Percentiles rank a stretch among this genome's conserved stretches.
Conservation (phyloP, 2,888 invertebrate species). For the Metellina segmentata region DNA sequence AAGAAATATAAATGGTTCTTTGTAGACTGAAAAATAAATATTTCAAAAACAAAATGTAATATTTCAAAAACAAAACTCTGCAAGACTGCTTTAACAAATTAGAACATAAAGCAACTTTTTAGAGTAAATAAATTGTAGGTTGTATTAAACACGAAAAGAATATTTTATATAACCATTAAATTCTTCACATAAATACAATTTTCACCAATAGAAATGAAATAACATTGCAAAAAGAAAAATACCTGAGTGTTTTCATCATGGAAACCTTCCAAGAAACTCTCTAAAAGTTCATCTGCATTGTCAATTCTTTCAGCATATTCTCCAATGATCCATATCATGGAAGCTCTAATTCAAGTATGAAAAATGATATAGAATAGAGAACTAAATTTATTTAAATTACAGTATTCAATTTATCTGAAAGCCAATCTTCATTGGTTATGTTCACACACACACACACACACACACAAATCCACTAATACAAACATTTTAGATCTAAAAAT, state of each 20-base stretch:
- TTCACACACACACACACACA: background rate
- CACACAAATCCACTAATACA: background rate
- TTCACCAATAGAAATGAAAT: too few species aligned
- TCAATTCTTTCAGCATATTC: constrained; percentile 99
- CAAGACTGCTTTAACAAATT: too few species aligned
- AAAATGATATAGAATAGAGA: background rate
- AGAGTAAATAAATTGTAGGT: too few species aligned
- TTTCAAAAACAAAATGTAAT: too few species aligned
- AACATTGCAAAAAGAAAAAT: background rate
- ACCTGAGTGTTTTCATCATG: constrained; percentile 97
- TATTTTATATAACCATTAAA: too few species aligned
- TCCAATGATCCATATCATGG: constrained; percentile 95
- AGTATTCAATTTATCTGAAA: background rate
- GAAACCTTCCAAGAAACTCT: constrained; percentile 98
- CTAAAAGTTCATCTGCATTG: constrained; percentile 98
- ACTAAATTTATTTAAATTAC: background rate
- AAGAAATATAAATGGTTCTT: too few species aligned
- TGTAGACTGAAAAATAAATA: too few species aligned
- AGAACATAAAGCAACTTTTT: too few species aligned
- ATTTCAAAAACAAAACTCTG: too few species aligned
- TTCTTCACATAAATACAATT: too few species aligned
- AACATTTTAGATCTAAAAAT: background rate
- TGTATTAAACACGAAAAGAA: too few species aligned
- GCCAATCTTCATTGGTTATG: background rate
- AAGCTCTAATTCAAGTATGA: constrained; percentile 85